phyloP scores from a whole-genome alignment of 2,797 vertebrate species.

The Parambassis ranga region DNA sequence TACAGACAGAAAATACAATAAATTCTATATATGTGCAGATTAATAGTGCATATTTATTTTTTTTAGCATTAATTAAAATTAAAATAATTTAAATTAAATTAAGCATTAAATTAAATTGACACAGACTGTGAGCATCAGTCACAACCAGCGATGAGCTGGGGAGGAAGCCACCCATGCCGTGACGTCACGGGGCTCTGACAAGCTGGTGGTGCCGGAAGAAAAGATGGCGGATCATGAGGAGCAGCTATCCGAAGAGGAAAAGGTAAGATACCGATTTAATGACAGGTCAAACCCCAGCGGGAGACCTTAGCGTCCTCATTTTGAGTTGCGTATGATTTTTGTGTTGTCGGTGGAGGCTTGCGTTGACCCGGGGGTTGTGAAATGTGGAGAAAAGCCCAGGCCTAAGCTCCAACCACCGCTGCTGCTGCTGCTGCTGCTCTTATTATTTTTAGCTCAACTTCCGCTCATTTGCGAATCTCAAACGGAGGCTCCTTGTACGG shows the following conservation, averaged over 20 bases:
- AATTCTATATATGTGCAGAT: too few relatives aligned
- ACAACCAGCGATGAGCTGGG: slow-evolving; percentile 1
- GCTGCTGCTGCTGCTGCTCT: slow-evolving; percentile 58
- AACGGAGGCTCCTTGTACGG: slow-evolving; percentile 81
- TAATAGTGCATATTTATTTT: background rate
- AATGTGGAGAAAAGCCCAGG: slow-evolving; percentile 14
- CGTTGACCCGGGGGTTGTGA: background rate
- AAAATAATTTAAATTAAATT: background rate
- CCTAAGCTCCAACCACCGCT: slow-evolving; percentile 49
- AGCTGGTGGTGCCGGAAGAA: slow-evolving; percentile 83
- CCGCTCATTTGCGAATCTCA: slow-evolving; percentile 72
- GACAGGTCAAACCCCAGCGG: background rate
- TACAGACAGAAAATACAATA: too few relatives aligned
- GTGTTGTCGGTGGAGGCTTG: background rate
- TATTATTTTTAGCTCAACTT: slow-evolving; percentile 84
- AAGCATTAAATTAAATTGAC: background rate
- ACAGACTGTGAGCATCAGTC: background rate
- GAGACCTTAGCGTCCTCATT: accelerated
- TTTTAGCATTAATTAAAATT: background rate
- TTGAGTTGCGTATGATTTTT: background rate
- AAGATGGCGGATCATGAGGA: slow-evolving; percentile 86
- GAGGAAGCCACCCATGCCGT: slow-evolving; percentile 64
- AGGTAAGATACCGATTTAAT: slow-evolving; percentile 65
- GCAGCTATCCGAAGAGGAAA: slow-evolving; percentile 82
- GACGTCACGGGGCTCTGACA: slow-evolving; percentile 77